Evolutionary conservation across 2,797 vertebrate species (phyloP).

Genomic region (Sebastes flavidus): DNA sequence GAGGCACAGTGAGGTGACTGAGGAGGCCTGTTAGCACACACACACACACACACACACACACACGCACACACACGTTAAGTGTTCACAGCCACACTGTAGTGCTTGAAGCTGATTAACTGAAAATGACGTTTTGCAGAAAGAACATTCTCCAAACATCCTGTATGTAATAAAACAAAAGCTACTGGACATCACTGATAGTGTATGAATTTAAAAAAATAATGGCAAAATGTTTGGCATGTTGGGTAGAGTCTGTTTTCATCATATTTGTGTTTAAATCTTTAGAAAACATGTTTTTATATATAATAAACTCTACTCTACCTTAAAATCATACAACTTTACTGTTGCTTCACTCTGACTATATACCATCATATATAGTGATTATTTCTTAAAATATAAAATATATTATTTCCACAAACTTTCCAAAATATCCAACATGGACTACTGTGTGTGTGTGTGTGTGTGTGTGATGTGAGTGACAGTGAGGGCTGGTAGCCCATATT

Average conservation of each 20-base stretch:
- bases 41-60: not conserved
- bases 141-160: not conserved
- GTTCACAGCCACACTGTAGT: not conserved
- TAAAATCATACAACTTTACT: not conserved
- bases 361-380: not conserved
- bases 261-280: not conserved
- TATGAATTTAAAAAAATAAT: not conserved
- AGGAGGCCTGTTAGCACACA: not conserved
- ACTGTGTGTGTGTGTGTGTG: not conserved
- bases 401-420: not conserved
- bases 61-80: not conserved
- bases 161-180: not conserved
- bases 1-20: not conserved
- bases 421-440: not conserved
- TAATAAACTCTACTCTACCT: not conserved
- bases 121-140: constrained; percentile 1
- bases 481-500: constrained; percentile 4
- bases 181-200: not conserved
- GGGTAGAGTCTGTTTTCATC: not conserved
- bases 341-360: too few species aligned
- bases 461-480: constrained; percentile 27
- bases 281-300: not conserved
- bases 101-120: not conserved
- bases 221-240: not conserved
- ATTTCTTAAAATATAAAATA: not conserved